phyloP scores from a whole-genome alignment of 1,140 invertebrate species.

The Stratiolaelaps scimitus region DNA sequence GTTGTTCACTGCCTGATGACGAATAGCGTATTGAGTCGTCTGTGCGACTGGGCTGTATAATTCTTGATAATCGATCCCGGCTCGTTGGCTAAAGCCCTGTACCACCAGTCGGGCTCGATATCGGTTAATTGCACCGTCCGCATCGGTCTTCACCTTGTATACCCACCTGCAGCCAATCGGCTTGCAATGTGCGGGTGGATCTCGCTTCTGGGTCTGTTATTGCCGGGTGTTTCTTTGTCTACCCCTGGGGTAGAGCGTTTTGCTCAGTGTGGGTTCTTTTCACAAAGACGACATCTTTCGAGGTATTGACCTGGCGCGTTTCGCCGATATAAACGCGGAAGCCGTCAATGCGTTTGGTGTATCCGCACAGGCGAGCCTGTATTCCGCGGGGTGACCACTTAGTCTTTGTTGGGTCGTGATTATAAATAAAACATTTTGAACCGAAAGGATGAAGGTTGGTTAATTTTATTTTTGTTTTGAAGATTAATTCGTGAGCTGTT shows the following conservation, averaged over 20 bases:
- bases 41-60: slow-evolving; percentile 35
- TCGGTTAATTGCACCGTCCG: slow-evolving; percentile 33
- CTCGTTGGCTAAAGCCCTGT: slow-evolving; percentile 33
- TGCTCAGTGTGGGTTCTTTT: background rate
- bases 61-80: slow-evolving; percentile 36
- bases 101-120: slow-evolving; percentile 43
- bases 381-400: background rate
- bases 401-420: too few species aligned
- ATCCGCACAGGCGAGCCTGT: background rate
- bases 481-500: too few species aligned
- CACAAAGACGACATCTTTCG: slow-evolving; percentile 3
- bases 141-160: background rate
- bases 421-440: too few species aligned
- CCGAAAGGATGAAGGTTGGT: too few species aligned
- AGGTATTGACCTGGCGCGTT: background rate
- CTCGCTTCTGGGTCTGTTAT: background rate
- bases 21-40: too few species aligned
- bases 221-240: background rate
- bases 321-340: background rate
- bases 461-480: too few species aligned
- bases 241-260: background rate
- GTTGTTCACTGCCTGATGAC: too few species aligned
- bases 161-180: background rate
- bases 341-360: slow-evolving; percentile 9
- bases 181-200: too few species aligned